Conservation (phyloP, 1,140 invertebrate species). For the Aphis gossypii region DNA sequence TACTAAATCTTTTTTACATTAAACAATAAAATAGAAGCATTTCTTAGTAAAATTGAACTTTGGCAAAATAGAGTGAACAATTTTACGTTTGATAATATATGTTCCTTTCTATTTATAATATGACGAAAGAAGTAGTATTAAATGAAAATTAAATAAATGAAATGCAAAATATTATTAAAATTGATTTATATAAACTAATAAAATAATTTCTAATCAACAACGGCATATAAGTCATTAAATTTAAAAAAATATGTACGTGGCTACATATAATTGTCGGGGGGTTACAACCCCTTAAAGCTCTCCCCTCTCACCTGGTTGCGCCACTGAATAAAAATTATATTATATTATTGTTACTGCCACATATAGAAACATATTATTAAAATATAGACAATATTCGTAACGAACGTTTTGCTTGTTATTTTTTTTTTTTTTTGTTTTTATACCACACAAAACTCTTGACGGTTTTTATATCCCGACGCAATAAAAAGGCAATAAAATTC, state of each 20-base stretch:
- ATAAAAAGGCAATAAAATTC: constrained; percentile 5
- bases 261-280: too few species aligned
- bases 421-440: neutral
- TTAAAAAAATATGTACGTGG: too few species aligned
- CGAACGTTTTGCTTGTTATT: neutral
- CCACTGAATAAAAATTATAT: neutral
- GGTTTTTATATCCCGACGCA: neutral
- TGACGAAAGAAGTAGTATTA: too few species aligned
- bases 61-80: neutral
- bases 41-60: neutral
- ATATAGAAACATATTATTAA: neutral
- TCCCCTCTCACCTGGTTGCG: too few species aligned
- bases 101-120: too few species aligned
- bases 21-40: neutral
- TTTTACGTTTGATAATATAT: neutral
- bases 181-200: too few species aligned
- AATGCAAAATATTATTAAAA: too few species aligned
- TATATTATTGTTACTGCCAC: neutral
- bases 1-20: neutral
- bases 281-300: too few species aligned
- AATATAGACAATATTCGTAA: neutral
- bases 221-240: too few species aligned
- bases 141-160: too few species aligned
- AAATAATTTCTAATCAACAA: too few species aligned
- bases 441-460: neutral